phyloP scores from a whole-genome alignment of 2,888 invertebrate genomes.

The Ganaspis brasiliensis region DNA sequence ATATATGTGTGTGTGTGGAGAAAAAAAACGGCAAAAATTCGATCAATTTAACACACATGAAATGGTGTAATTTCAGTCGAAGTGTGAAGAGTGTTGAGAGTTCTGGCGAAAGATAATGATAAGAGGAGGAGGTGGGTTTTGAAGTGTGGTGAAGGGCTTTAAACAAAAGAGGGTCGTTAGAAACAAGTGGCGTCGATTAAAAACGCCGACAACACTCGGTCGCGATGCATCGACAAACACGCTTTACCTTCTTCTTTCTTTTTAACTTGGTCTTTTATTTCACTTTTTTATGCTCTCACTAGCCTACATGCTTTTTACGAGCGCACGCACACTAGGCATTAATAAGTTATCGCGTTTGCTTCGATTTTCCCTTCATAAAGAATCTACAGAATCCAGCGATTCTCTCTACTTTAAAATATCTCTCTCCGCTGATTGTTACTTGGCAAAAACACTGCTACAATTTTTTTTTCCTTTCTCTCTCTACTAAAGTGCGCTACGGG shows the following conservation, averaged over 20 bases:
- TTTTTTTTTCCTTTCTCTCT: neutral
- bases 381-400: neutral
- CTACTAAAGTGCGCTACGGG: neutral
- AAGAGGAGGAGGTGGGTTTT: slow-evolving; percentile 55
- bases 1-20: no score
- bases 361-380: slow-evolving; percentile 14
- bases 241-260: slow-evolving; percentile 52
- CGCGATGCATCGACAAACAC: slow-evolving; percentile 73
- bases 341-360: slow-evolving; percentile 17
- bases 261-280: slow-evolving; percentile 43
- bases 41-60: slow-evolving; percentile 7
- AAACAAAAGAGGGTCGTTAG: slow-evolving; percentile 78
- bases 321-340: slow-evolving; percentile 9
- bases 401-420: slow-evolving; percentile 3
- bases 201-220: slow-evolving; percentile 72
- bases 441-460: neutral
- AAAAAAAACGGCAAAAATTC: neutral
- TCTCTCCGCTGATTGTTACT: neutral
- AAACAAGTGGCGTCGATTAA: slow-evolving; percentile 77
- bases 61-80: slow-evolving; percentile 22
- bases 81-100: slow-evolving; percentile 8
- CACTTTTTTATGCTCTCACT: neutral
- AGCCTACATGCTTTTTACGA: slow-evolving; percentile 19
- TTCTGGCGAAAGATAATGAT: slow-evolving; percentile 37
- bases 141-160: slow-evolving; percentile 67